Evolutionary conservation across 2,888 invertebrate genomes (phyloP), one percentile per base, ranked within the genome.

Genomic region (Hypomecis atomaria): DNA sequence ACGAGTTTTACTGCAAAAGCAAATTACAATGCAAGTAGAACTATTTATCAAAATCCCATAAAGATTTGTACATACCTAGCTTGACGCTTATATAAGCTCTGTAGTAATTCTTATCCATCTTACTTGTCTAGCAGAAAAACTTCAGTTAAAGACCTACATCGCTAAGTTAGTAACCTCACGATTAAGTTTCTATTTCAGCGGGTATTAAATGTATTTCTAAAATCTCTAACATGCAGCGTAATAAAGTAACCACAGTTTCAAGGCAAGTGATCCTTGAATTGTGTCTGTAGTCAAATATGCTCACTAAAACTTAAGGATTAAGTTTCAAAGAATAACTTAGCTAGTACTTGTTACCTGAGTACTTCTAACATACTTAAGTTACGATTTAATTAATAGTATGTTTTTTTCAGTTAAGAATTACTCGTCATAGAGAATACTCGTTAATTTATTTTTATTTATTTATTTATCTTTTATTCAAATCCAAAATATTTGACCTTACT

Each of bases 241-340:
- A 38, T 52, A 52, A 52, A 52, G 40, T 40, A 52, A 52, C 52
- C 40, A 10, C 52, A 40, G 40, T 23, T 52, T 52, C 52, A 52
- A 52, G 23, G 10, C 9, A 38, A 40, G 23, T 6, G 5, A 52
- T 23, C 33, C 40, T n/a, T 50, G 50, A 38, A 11, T 4, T 37
- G 37, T 49, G 37, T 8, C 0, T 6, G 6, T 34, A 23, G 0
- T 52, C 23, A 52, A 52, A 40, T 40, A 38, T 40, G 40, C 40
- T 13, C 44, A 52, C 23, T n/a, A 7, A 52, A 38, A 23, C 13
- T 36, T 7, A 49, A 54, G 37, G 60, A 59, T 58, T 61, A 8
- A 47, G 33, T 34, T 47, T 10, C 47, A 47, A 47, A 5, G 5
- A 10, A 4, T 13, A 10, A 3, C 23, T 3, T 13, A 10, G 23